These are phyloP conservation scores for Anas capensis DNA, from an alignment of 2,797 vertebrate genomes.

Conservation along the genomic window DNA sequence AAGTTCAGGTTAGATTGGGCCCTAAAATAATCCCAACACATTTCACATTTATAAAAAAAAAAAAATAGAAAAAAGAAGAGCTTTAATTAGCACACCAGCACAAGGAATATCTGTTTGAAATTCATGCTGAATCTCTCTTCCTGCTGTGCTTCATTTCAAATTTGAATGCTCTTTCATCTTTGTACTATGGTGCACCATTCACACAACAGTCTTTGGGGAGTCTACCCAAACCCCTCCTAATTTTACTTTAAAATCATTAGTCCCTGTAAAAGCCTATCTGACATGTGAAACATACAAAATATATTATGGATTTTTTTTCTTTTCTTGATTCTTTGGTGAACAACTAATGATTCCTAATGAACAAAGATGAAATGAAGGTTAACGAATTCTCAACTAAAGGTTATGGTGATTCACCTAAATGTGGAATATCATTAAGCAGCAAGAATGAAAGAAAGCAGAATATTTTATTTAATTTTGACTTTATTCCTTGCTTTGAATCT, in stretches of 20 bases:
- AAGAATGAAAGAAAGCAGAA: not conserved
- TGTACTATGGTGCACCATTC: not conserved
- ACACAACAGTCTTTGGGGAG: not conserved
- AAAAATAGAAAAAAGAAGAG: no score
- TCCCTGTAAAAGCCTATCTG: not conserved
- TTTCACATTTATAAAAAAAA: not conserved
- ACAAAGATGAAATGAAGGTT: not conserved
- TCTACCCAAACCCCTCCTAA: not conserved
- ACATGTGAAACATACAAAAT: not conserved
- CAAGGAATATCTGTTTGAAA: slow-evolving; percentile 38
- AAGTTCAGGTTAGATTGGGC: not conserved
- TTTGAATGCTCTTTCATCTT: slow-evolving; percentile 34
- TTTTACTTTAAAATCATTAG: slow-evolving; percentile 35
- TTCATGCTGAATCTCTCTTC: not conserved
- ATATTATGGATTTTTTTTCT: no score
- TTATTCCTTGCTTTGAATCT: not conserved
- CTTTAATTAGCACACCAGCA: slow-evolving; percentile 17
- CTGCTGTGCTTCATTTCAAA: slow-evolving; percentile 45
- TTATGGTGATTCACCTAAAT: not conserved
- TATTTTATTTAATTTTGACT: not conserved
- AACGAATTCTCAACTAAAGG: not conserved
- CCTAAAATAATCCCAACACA: not conserved
- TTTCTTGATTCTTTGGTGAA: not conserved
- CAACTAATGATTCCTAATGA: not conserved
- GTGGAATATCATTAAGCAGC: not conserved